Base-by-base conservation (phyloP, 92 coral and sea anemone species). In the Scolanthus callimorphus region DNA sequence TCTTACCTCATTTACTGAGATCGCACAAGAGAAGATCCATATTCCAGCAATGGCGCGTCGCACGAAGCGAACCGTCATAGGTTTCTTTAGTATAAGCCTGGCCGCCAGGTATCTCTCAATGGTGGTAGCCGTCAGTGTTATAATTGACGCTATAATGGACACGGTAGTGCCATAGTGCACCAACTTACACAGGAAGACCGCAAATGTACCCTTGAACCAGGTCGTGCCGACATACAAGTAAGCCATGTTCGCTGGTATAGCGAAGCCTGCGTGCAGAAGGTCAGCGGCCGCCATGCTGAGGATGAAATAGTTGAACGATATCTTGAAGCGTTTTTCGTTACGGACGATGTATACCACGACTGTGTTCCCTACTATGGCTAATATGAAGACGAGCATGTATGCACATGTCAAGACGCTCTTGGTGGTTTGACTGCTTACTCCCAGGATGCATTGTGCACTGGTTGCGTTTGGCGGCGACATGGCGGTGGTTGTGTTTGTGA, bases 21-120 rank as follows among this genome's bases (percentile, higher is more conserved):
- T 20, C 55, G 57, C 1, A 9, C 44, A 49, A 2, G 87, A 65
- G 39, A 55, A 56, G 13, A 67, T 20, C 87, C 87, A 81, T 22
- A 74, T 69, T 13, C 28, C 29, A 10, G 62, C 69, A 23, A 81
- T 57, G 12, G 80, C 64, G 19, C 20, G 25, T 51, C 55, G 54
- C 1, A 51, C 65, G 1, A 68, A 45, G 1, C 64, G 53, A 38
- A 29, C 59, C 24, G 62, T 55, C 19, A 78, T 25, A 29, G 78
- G 69, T n/a, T 67, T 78, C 63, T 71, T 74, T 20, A 81, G 57
- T 22, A 78, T 59, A 28, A 72, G 69, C 60, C 65, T 76, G 20
- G 87, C 87, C 13, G 87, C 87, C 62, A 81, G 49, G 49, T 62
- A 74, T 41, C 87, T 76, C 29, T 81, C 87, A 58, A 81, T 49